Base-by-base conservation (phyloP, 2,888 invertebrate species). In the Ptilodon capucinus region DNA sequence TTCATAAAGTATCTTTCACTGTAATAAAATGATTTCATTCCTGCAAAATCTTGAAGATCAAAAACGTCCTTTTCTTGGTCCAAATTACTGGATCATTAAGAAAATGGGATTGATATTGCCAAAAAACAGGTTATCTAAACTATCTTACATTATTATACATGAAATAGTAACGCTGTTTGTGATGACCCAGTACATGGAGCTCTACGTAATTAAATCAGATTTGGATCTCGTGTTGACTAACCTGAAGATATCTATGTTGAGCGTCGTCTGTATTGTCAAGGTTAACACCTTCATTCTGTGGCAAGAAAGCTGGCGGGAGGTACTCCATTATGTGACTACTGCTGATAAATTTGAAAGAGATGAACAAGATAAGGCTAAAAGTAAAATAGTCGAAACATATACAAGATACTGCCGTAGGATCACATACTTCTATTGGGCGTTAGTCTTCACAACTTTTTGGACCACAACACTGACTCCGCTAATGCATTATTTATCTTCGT, bases 181-280 rank as follows among this genome's bases (percentile, higher is more conserved):
- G 1, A 0, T 81, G 2, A 75, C 86, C 0, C 82, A 89, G 46
- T 86, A 76, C 43, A 68, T 83, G 46, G 90, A 89, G 48, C 62
- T 86, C 2, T 86, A 80, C 39, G 71, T 78, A 0, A 79, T 86
- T 45, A 73, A 77, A 60, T 80, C 83, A 0, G 66, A 89, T 49
- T 57, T 86, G 38, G 79, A 82, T 62, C 71, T 74, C 0, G 81
- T 86, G 0, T 43, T 86, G n/a, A 83, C 81, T 0, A 88, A 88
- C 51, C 56, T 88, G 23, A 87, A 79, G 57, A 83, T 87, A 54
- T 83, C 88, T 0, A 86, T 87, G 83, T 51, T 87, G 32, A 87
- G 86, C 57, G 71, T 79, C 7, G 73, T 88, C n/a, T 85, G 84
- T 46, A 49, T 82, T 1, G 64, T 83, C 0, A 89, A 90, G 65